Base-by-base conservation (phyloP, 2,797 vertebrate species). In the Takifugu ocellatus region DNA sequence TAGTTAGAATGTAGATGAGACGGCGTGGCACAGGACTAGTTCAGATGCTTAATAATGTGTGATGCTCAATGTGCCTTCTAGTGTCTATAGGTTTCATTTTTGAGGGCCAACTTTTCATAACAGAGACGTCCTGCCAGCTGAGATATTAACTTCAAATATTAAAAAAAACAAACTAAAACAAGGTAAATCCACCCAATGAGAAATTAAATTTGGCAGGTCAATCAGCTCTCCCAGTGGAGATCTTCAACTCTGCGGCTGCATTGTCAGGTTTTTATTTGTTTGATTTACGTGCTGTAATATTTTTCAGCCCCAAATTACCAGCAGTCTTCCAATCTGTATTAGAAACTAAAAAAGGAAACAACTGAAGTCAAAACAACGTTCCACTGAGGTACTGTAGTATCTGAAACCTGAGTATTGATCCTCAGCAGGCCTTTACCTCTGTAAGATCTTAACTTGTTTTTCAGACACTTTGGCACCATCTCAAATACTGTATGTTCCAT, bases 191-290 rank as follows among this genome's bases (percentile, higher is more conserved):
- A 85, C 83, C 82, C 64, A 75, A 63, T 75, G 70, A 86, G 78
- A 84, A 84, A 87, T 86, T 84, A 83, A 79, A 84, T 84, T 87
- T 87, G 84, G 75, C 84, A 87, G 85, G 82, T 77, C 82, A 78
- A 75, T 83, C 85, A 78, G 66, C 65, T 66, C 66, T 67, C 74
- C 84, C 80, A 67, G 60, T 9, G 26, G 76, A 78, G 70, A 84
- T 82, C 76, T 81, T 76, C 73, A 77, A 82, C 69, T 78, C 74
- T 75, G 77, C 31, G 17, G 70, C 67, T 60, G 68, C 72, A 73
- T 49, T 73, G 64, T 46, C 53, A 60, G 2, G 14, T 45, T 45
- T 45, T 45, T 16, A 5, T 9, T 39, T 46, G 21, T 17, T 52
- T 39, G 16, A 9, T 43, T 43, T 5, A 16, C 4, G 7, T 10